Percentiles rank a stretch among this genome's conserved stretches.
These are phyloP conservation scores for Rhizoglyphus robini DNA, from an alignment of 1,140 invertebrate genomes.

Conservation along the genomic window DNA sequence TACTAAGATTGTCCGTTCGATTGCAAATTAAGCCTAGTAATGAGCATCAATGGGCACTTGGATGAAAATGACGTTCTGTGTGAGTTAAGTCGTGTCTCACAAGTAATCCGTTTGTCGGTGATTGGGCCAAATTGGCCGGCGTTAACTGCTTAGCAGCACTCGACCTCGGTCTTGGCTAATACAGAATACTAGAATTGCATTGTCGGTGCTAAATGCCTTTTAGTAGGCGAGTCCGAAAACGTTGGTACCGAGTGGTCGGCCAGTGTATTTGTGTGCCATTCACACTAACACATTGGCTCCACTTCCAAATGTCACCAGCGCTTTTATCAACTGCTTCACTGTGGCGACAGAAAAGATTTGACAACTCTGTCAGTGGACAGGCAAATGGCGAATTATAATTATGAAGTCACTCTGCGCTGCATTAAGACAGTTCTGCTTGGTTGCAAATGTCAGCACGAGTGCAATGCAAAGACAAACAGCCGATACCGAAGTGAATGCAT, in stretches of 20 bases:
- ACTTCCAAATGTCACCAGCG: no score
- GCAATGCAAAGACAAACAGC: neutral
- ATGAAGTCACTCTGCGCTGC: neutral
- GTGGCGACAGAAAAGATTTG: neutral
- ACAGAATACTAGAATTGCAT: no score
- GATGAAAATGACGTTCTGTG: no score
- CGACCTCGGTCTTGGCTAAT: no score
- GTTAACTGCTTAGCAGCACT: no score
- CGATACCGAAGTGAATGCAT: neutral
- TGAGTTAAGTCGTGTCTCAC: no score
- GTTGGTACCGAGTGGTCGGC: neutral
- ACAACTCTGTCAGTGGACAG: neutral
- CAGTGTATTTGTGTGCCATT: neutral
- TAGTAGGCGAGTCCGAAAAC: no score
- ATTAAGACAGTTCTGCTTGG: slow-evolving; percentile 4
- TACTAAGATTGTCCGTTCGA: neutral
- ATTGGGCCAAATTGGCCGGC: no score
- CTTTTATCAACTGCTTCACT: no score
- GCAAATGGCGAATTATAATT: slow-evolving; percentile 1
- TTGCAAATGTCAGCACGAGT: neutral
- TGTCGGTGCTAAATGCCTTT: no score
- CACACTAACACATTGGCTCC: no score
- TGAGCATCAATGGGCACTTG: neutral
- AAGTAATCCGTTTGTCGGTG: no score
- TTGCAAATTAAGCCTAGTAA: slow-evolving; percentile 9